Base-by-base conservation (phyloP, 2,888 invertebrate species). In the Cataglyphis albicans region DNA sequence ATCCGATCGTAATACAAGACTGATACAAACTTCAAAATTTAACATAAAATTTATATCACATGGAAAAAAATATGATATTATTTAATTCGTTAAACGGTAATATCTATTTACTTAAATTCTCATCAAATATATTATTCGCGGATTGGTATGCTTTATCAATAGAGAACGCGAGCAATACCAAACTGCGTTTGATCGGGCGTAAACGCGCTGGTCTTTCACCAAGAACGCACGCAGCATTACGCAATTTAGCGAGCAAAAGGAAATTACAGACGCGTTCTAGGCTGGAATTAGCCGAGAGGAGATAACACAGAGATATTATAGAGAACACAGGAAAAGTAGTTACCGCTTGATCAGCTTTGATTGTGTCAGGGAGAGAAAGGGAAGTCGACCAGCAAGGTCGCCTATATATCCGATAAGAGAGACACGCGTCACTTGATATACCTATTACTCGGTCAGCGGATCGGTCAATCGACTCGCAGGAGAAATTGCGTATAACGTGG, bases 211-310 rank as follows among this genome's bases (percentile, higher is more conserved):
- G 35, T 78, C 88, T 84, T 86, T 83, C 84, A 73, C 38, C 82
- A 67, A 81, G 81, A 80, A 84, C 72, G 67, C 57, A 59, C 68
- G 78, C 86, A 84, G 86, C 86, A 88, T 84, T 83, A 68, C 52
- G 84, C 87, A 88, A 90, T 90, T 90, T 86, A 86, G 84, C 82
- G 86, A 84, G 86, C 84, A 88, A 89, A 91, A 88, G 90, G 90
- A 91, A 91, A 90, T 91, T 91, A 90, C 89, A 90, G 91, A 87
- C 87, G 88, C 88, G 86, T 87, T 89, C 84, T 73, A 82, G 85
- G 80, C 55, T 59, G 72, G 32, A 41, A 59, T 68, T 80, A 68
- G 41, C 29, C 21, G 32, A 68, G 84, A 76, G 59, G n/a, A 63
- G 61, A 21, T 48, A 78, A 41, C 38, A 32, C n/a, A 21, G 52